phyloP scores from a whole-genome alignment of 2,113 vertebrate genomes.

The Pituophis catenifer region DNA sequence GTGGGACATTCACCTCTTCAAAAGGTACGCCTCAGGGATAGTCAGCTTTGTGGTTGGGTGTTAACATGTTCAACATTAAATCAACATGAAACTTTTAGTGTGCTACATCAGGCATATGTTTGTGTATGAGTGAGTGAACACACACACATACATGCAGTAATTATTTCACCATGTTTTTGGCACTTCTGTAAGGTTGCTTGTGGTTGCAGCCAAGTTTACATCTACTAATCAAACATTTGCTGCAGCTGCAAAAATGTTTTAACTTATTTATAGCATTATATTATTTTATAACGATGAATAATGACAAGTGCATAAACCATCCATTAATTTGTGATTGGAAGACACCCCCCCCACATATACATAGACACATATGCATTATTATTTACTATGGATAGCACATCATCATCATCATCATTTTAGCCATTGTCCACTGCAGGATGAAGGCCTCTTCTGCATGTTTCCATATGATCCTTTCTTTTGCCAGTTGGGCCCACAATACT shows the following conservation, averaged over 20 bases:
- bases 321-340: conserved; percentile 34
- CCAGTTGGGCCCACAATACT: not conserved
- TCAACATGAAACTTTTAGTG: not conserved
- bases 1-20: conserved; percentile 47
- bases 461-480: not conserved
- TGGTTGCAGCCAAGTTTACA: conserved; percentile 49
- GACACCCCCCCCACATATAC: not conserved
- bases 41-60: conserved; percentile 40
- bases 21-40: conserved; percentile 21
- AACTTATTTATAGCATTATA: conserved; percentile 68
- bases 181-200: conserved; percentile 7
- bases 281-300: conserved; percentile 67
- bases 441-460: not conserved
- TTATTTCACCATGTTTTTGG: conserved; percentile 63
- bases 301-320: conserved; percentile 60
- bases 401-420: not conserved
- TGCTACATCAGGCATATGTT: not conserved
- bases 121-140: not conserved
- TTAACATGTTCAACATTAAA: not conserved
- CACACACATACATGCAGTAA: conserved; percentile 28
- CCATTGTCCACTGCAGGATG: not conserved
- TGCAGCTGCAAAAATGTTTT: conserved; percentile 73
- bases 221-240: conserved; percentile 52
- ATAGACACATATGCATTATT: fast-evolving
- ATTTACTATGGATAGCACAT: not conserved